A percentile compares a stretch with the other conserved stretches of the same genome.
phyloP scores from a whole-genome alignment of 92 coral and sea anemone genomes.

The Zoanthus gigantus region DNA sequence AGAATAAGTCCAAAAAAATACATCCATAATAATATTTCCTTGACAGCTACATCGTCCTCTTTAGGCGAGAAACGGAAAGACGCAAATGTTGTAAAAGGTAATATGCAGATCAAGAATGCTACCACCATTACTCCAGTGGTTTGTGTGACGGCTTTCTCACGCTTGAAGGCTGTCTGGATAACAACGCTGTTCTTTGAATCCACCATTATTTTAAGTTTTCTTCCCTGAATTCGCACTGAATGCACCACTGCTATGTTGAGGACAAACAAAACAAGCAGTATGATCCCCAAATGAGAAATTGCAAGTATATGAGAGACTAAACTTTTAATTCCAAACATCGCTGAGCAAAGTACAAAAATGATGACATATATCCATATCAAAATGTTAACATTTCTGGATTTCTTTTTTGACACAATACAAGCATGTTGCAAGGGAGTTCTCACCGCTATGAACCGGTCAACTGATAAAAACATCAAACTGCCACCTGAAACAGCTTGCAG shows the following conservation, averaged over 20 bases:
- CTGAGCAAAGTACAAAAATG: not conserved
- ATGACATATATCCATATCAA: not conserved
- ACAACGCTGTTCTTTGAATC: not conserved
- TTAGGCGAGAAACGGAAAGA: no score
- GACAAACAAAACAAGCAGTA: not conserved
- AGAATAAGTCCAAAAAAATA: not conserved
- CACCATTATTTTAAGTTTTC: not conserved
- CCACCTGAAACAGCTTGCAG: not conserved
- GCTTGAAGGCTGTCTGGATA: not conserved
- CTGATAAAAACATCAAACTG: not conserved
- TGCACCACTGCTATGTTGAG: not conserved
- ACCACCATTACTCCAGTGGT: not conserved
- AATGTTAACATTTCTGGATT: not conserved
- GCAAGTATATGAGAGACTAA: not conserved
- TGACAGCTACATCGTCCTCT: not conserved
- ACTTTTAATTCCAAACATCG: not conserved
- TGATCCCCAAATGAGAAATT: not conserved
- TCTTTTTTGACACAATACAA: not conserved
- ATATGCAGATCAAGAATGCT: not conserved
- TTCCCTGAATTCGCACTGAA: conserved; percentile 10
- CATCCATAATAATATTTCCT: not conserved
- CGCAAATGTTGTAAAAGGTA: not conserved
- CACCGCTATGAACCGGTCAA: not conserved
- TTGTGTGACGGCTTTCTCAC: conserved; percentile 12
- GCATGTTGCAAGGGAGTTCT: not conserved